Evolutionary conservation across 2,113 vertebrate genomes (phyloP).

Genomic region (Macrotis lagotis): DNA sequence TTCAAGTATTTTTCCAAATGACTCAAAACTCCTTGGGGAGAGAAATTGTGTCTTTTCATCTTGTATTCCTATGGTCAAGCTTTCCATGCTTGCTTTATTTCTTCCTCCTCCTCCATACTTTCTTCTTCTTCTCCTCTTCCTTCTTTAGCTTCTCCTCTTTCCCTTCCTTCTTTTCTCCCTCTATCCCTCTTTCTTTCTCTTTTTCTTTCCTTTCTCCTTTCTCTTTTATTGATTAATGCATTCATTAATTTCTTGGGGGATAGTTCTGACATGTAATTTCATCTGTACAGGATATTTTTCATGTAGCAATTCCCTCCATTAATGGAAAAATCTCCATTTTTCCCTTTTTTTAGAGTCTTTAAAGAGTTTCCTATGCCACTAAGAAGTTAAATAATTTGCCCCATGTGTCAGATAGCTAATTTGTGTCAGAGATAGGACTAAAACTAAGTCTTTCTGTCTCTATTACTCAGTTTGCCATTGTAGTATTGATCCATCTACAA

Average conservation of each 20-base stretch:
- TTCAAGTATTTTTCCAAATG: background rate
- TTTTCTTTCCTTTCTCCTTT: no score
- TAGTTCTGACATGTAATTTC: background rate
- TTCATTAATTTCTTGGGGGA: background rate
- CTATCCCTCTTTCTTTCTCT: no score
- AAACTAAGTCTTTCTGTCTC: background rate
- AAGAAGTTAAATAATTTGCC: background rate
- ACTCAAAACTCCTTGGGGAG: background rate
- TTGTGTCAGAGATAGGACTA: background rate
- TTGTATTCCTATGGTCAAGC: background rate
- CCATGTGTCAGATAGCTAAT: background rate
- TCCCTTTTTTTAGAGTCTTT: background rate
- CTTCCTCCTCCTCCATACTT: background rate
- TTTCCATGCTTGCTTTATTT: background rate
- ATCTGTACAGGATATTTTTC: background rate
- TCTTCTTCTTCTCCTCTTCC: no score
- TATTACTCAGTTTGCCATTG: background rate
- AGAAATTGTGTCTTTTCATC: background rate
- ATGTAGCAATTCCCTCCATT: background rate
- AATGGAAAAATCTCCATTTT: background rate
- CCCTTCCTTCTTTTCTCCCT: no score
- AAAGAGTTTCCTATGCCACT: background rate
- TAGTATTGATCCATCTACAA: background rate
- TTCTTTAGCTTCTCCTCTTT: no score
- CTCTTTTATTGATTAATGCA: background rate